A percentile compares a stretch with the other conserved stretches of the same genome.
Conservation (phyloP, 2,888 invertebrate genomes). For the Zygogramma bicolorata region DNA sequence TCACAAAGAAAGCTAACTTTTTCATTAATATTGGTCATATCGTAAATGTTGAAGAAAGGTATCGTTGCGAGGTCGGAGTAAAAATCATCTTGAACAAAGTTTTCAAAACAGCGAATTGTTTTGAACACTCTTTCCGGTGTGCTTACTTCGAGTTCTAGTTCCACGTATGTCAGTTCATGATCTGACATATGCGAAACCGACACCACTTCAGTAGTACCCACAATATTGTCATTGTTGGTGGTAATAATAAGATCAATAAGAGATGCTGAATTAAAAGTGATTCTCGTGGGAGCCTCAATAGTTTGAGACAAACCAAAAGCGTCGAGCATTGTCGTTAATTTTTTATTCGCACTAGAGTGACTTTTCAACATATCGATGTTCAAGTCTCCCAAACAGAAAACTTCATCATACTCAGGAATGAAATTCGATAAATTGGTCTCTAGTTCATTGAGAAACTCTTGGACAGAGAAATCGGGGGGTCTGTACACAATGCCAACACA, state of each 20-base stretch:
- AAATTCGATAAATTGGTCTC: neutral
- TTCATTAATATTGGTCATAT: too few species aligned
- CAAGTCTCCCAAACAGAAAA: neutral
- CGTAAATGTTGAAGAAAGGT: too few species aligned
- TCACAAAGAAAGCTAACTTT: too few species aligned
- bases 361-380: neutral
- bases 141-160: neutral
- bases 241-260: neutral
- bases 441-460: neutral
- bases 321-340: neutral
- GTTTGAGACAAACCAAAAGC: neutral
- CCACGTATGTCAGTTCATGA: neutral
- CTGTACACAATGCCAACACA: neutral
- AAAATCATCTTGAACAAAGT: neutral
- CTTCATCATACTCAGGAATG: neutral
- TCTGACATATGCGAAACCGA: neutral
- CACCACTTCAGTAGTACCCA: neutral
- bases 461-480: neutral
- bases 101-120: neutral
- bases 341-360: neutral
- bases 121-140: neutral
- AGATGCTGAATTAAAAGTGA: neutral
- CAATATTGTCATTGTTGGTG: neutral
- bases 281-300: neutral
- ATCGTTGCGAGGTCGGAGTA: neutral